A percentile compares a stretch with the other conserved stretches of the same genome.
These are phyloP conservation scores for Nettapus auritus DNA, from an alignment of 2,113 vertebrate species.

Conservation along the genomic window DNA sequence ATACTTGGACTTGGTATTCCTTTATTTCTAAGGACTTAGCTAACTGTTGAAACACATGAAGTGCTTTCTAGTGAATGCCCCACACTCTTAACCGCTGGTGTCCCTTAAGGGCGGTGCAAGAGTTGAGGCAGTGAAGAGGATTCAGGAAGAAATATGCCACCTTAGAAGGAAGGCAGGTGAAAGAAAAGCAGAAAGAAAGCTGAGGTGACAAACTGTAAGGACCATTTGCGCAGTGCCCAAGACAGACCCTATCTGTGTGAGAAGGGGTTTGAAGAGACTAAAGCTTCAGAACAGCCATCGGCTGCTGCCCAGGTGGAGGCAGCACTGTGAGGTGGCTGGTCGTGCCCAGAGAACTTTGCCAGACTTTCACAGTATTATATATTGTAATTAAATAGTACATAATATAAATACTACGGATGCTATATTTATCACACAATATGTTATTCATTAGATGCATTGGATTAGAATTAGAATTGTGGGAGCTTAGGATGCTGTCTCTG, in stretches of 20 bases:
- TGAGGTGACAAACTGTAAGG: not conserved
- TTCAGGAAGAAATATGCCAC: not conserved
- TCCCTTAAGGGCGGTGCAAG: not conserved
- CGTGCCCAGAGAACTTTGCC: not conserved
- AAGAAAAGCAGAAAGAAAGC: not conserved
- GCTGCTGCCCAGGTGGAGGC: not conserved
- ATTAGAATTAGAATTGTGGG: not conserved
- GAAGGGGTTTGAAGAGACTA: not conserved
- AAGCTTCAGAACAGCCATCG: not conserved
- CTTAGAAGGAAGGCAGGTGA: not conserved
- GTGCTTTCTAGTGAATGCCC: not conserved
- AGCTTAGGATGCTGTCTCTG: constrained; percentile 12
- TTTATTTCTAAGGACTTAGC: not conserved
- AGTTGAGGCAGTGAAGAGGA: not conserved
- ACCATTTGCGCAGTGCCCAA: not conserved
- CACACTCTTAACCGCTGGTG: not conserved
- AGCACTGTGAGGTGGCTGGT: not conserved
- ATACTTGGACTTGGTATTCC: not conserved
- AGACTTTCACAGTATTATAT: not conserved
- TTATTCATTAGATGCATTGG: no score
- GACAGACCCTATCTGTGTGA: not conserved
- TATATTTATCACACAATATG: no score
- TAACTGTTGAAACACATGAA: not conserved
- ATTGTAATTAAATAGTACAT: not conserved
- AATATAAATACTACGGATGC: no score